Percentiles rank a stretch among this genome's conserved stretches.
phyloP scores from a whole-genome alignment of 2,113 vertebrate genomes.

The Saimiri boliviensis region DNA sequence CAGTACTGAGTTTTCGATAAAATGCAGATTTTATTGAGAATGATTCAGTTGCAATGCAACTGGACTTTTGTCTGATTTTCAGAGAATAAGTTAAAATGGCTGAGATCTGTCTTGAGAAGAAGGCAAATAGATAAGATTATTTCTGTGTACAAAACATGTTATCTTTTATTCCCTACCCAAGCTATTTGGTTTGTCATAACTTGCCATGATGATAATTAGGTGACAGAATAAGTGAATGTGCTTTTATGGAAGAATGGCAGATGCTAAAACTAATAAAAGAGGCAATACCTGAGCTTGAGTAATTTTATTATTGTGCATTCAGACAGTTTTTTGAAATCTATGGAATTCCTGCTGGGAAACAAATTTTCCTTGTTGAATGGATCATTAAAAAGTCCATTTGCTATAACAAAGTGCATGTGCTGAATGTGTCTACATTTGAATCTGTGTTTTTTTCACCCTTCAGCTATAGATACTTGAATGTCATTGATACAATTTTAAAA shows the following conservation, averaged over 20 bases:
- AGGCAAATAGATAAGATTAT: background rate
- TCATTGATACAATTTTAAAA: slow-evolving; percentile 46
- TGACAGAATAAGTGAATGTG: slow-evolving; percentile 7
- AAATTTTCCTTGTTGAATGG: slow-evolving; percentile 43
- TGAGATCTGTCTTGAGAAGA: slow-evolving; percentile 10
- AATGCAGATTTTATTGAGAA: slow-evolving; percentile 22
- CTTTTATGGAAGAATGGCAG: slow-evolving; percentile 32
- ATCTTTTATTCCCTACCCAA: slow-evolving; percentile 12
- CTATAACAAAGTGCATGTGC: background rate
- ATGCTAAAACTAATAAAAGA: slow-evolving; percentile 39
- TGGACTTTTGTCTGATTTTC: background rate
- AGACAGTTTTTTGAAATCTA: slow-evolving; percentile 44
- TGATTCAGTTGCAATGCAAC: background rate
- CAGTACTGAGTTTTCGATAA: background rate
- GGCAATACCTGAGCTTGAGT: slow-evolving; percentile 29
- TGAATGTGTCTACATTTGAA: background rate
- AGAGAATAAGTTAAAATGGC: background rate
- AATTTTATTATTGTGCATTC: slow-evolving; percentile 42
- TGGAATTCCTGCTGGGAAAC: slow-evolving; percentile 47
- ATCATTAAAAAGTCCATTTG: slow-evolving; percentile 50
- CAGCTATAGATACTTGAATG: background rate
- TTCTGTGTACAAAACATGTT: slow-evolving; percentile 41
- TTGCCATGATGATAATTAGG: slow-evolving; percentile 29
- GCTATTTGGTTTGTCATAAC: slow-evolving; percentile 16
- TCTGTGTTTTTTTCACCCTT: background rate